A percentile compares a stretch with the other conserved stretches of the same genome.
Evolutionary conservation across 37 sponge, comb jelly and placozoan species (phyloP).

Genomic region (Spongia lamella): DNA sequence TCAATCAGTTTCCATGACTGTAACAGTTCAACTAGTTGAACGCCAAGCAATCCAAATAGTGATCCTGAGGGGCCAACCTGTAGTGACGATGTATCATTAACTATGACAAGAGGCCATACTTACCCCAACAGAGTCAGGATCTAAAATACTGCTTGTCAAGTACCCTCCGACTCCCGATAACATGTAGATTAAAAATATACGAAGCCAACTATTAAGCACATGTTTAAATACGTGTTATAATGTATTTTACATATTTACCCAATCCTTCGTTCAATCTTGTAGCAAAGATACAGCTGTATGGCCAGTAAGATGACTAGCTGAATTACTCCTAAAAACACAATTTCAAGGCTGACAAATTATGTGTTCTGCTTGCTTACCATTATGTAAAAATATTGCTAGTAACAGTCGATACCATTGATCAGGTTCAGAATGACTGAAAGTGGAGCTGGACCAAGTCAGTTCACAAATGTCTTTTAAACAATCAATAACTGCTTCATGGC

Average conservation of each 20-base stretch:
- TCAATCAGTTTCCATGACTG: slow-evolving; percentile 83
- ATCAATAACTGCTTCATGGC: neutral
- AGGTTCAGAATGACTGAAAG: neutral
- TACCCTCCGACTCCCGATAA: slow-evolving; percentile 86
- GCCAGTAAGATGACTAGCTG: slow-evolving; percentile 58
- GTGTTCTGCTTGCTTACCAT: too few relatives aligned
- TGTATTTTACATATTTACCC: slow-evolving; percentile 21
- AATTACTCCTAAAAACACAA: slow-evolving; percentile 52
- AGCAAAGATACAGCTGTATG: slow-evolving; percentile 68
- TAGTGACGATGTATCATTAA: neutral
- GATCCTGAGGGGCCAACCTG: slow-evolving; percentile 84
- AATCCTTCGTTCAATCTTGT: slow-evolving; percentile 75
- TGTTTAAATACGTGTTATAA: neutral
- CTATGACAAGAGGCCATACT: slow-evolving; percentile 8
- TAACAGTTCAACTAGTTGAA: slow-evolving; percentile 83
- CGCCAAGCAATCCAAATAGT: slow-evolving; percentile 84
- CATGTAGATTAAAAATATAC: slow-evolving; percentile 80
- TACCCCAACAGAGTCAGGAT: slow-evolving; percentile 49
- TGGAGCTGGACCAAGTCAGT: neutral
- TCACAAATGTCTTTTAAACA: too few relatives aligned
- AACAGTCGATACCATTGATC: slow-evolving; percentile 27
- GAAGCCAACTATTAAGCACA: slow-evolving; percentile 63
- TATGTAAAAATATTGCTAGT: slow-evolving; percentile 8
- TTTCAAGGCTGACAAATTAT: too few relatives aligned
- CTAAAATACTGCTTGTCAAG: slow-evolving; percentile 71